A percentile compares a stretch with the other conserved stretches of the same genome.
These are phyloP conservation scores for Netelia fuscicornis DNA, from an alignment of 2,888 invertebrate species.

Conservation along the genomic window DNA sequence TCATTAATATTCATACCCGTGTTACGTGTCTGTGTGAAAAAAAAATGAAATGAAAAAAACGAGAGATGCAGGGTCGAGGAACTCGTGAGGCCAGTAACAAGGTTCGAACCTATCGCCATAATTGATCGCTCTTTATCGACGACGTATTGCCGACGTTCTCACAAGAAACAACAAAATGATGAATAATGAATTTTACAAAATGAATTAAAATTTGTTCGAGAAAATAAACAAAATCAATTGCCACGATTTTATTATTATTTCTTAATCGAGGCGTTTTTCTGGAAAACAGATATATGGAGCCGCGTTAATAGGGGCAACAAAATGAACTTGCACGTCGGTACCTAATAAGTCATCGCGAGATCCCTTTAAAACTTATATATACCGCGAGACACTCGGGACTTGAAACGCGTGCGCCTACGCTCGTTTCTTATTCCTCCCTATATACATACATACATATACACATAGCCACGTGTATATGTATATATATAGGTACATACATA, in stretches of 20 bases:
- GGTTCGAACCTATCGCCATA: background rate
- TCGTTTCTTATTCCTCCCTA: constrained; percentile 47
- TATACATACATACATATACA: background rate
- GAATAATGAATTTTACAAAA: too few species aligned
- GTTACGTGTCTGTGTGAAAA: constrained; percentile 34
- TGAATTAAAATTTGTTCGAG: background rate
- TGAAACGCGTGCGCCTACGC: constrained; percentile 76
- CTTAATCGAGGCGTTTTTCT: constrained; percentile 12
- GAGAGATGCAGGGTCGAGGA: constrained; percentile 23
- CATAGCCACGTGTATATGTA: constrained; percentile 15
- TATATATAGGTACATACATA: constrained; percentile 1
- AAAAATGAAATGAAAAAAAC: constrained; percentile 19
- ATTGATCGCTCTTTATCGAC: background rate
- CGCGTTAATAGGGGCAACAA: constrained; percentile 73
- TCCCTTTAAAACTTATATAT: constrained; percentile 71
- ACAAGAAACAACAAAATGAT: too few species aligned
- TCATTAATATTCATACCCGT: constrained; percentile 69
- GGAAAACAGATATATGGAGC: constrained; percentile 18
- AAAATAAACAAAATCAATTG: background rate
- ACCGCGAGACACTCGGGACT: constrained; percentile 49
- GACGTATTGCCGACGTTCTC: too few species aligned
- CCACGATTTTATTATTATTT: constrained; percentile 18
- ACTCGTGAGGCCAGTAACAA: constrained; percentile 1
- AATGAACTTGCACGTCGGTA: constrained; percentile 77
- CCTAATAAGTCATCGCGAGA: constrained; percentile 80